Evolutionary conservation across 2,797 vertebrate species (phyloP).

Genomic region (Myoxocephalus aenaeus): DNA sequence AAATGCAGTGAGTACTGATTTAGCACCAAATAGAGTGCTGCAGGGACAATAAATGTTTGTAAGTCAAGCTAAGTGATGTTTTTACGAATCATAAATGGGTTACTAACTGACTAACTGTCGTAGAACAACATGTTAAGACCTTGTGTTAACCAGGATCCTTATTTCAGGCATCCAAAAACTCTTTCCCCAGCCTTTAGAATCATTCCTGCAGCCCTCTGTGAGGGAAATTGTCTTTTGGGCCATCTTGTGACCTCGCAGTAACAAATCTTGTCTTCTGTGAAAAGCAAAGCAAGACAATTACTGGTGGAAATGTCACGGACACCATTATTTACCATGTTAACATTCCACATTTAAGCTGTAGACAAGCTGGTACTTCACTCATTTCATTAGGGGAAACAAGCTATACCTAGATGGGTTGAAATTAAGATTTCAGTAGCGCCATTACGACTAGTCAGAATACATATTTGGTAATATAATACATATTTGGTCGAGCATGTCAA

Average conservation of each 20-base stretch:
- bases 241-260: constrained; percentile 3
- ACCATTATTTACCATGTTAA: constrained; percentile 15
- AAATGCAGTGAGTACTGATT: background rate
- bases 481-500: background rate
- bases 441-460: background rate
- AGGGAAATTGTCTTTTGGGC: background rate
- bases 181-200: background rate
- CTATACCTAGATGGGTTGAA: background rate
- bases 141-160: background rate
- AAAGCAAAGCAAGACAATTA: constrained; percentile 1
- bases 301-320: constrained; percentile 15
- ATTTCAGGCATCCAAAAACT: background rate
- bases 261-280: constrained; percentile 31
- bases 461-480: background rate
- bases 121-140: background rate
- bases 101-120: background rate
- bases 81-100: background rate
- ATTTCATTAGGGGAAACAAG: background rate
- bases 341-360: background rate
- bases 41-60: background rate
- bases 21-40: background rate
- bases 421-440: constrained; percentile 1
- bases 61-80: background rate
- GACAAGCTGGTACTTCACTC: constrained; percentile 15
- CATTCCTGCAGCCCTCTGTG: background rate